Percentiles rank a stretch among this genome's conserved stretches.
phyloP scores from a whole-genome alignment of 2,888 invertebrate species.

The Uropetala carovei region DNA sequence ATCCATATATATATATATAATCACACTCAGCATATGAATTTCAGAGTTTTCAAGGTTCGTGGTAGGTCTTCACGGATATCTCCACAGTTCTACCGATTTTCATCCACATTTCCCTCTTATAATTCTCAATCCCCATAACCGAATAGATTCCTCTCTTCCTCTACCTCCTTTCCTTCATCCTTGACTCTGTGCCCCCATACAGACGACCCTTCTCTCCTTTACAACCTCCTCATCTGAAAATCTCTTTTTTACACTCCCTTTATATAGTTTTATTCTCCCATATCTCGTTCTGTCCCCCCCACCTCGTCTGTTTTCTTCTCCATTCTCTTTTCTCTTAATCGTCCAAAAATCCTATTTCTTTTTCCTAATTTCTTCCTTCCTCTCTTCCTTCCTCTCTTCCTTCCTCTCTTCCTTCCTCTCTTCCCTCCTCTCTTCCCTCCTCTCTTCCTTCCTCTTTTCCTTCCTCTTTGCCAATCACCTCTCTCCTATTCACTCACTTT shows the following conservation, averaged over 20 bases:
- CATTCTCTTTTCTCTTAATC: background rate
- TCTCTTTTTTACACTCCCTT: background rate
- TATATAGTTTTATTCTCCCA: background rate
- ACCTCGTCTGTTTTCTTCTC: background rate
- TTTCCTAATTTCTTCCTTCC: background rate
- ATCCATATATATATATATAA: too few species aligned
- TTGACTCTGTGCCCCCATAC: too few species aligned
- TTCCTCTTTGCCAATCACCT: background rate
- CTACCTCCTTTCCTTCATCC: too few species aligned
- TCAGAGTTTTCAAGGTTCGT: too few species aligned
- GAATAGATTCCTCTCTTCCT: too few species aligned
- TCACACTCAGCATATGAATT: too few species aligned
- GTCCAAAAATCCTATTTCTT: slow-evolving; percentile 6
- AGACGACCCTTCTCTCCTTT: too few species aligned
- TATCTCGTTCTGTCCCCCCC: too few species aligned
- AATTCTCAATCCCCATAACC: too few species aligned
- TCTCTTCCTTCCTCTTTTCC: background rate
- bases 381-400: background rate
- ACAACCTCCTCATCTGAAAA: background rate
- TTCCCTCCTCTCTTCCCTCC: background rate
- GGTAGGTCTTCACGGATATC: background rate
- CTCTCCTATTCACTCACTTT: too few species aligned
- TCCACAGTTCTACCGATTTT: background rate
- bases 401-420: background rate
- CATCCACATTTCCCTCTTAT: background rate